A percentile compares a stretch with the other conserved stretches of the same genome.
These are phyloP conservation scores for Typhlichthys eigenmanni DNA, from an alignment of 2,797 vertebrate genomes.

Conservation along the genomic window DNA sequence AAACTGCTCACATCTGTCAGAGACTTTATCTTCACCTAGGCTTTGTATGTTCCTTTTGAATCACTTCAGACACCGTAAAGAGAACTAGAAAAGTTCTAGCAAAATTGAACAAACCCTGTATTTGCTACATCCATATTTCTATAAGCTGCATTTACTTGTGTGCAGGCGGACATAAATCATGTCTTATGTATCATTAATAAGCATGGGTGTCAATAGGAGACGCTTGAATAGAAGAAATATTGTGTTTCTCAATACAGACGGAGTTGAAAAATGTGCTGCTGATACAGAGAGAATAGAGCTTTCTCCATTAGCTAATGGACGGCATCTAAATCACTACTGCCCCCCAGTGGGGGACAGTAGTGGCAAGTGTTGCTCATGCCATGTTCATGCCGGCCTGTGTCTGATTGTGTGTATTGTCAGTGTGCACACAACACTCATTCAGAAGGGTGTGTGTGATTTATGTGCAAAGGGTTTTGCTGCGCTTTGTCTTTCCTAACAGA, in stretches of 20 bases:
- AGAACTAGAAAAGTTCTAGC: conserved; percentile 40
- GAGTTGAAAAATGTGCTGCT: conserved; percentile 72
- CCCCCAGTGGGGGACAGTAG: conserved; percentile 81
- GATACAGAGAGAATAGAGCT: conserved; percentile 43
- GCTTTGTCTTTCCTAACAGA: no score
- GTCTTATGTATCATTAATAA: conserved; percentile 78
- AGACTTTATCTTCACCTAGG: conserved; percentile 7
- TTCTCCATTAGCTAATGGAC: conserved; percentile 23
- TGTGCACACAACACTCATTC: neutral
- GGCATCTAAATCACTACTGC: conserved; percentile 84
- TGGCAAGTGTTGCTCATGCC: conserved; percentile 25
- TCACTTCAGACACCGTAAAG: conserved; percentile 7
- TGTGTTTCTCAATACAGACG: conserved; percentile 72
- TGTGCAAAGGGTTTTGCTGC: neutral
- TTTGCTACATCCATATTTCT: conserved; percentile 66
- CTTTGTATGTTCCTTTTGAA: conserved; percentile 21
- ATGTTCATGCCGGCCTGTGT: conserved; percentile 3
- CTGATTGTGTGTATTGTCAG: conserved; percentile 1
- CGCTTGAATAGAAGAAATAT: conserved; percentile 81
- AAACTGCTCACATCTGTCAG: conserved; percentile 1
- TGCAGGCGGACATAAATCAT: conserved; percentile 77
- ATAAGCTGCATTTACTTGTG: conserved; percentile 74
- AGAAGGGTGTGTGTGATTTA: neutral
- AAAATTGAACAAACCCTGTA: conserved; percentile 47
- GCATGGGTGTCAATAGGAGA: conserved; percentile 81